Percentiles rank a stretch among this genome's conserved stretches.
Evolutionary conservation across 2,113 vertebrate species (phyloP).

Genomic region (Daubentonia madagascariensis): DNA sequence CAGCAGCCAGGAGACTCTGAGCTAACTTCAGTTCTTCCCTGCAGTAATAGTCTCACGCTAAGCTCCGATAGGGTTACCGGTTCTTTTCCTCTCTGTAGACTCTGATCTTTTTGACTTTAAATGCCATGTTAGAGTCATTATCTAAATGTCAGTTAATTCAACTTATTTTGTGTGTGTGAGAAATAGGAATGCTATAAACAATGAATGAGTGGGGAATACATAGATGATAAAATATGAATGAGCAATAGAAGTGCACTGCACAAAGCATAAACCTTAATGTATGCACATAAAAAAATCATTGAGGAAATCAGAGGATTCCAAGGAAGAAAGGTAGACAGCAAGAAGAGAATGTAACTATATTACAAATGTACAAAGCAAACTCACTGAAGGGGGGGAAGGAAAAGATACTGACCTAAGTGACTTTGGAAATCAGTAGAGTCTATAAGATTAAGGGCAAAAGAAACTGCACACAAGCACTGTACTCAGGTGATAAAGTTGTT

Average conservation of each 20-base stretch:
- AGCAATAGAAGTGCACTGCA: background rate
- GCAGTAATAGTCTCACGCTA: background rate
- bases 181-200: conserved; percentile 12
- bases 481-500: background rate
- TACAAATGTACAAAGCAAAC: background rate
- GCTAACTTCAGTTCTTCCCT: background rate
- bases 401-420: background rate
- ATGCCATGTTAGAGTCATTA: background rate
- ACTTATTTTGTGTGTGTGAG: background rate
- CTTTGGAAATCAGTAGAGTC: background rate
- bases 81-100: background rate
- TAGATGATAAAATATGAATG: conserved; percentile 19
- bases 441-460: background rate
- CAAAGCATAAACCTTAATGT: background rate
- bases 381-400: background rate
- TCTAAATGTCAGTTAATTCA: background rate
- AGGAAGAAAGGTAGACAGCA: background rate
- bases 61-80: background rate
- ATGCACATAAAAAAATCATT: background rate
- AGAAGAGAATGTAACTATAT: background rate
- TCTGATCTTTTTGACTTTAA: background rate
- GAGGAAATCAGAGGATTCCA: background rate
- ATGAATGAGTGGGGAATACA: conserved; percentile 11
- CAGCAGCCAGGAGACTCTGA: background rate
- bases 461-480: background rate